A percentile compares a stretch with the other conserved stretches of the same genome.
These are phyloP conservation scores for Aphaenogaster ashmeadi DNA, from an alignment of 1,140 invertebrate genomes.

Conservation along the genomic window DNA sequence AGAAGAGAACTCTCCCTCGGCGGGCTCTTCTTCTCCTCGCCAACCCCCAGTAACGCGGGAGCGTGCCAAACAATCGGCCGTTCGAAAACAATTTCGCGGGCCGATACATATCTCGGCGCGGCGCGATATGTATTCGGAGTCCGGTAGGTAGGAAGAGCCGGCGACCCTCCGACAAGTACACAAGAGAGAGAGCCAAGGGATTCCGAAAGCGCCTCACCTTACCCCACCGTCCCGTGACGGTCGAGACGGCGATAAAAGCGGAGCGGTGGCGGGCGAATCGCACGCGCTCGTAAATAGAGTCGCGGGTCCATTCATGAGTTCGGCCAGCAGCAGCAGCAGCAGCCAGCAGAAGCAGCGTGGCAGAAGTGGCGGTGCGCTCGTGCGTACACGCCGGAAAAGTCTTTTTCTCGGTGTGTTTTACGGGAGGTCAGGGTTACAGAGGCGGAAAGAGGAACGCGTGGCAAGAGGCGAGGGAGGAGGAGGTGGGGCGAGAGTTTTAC, in stretches of 20 bases:
- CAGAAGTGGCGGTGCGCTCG: slow-evolving; percentile 75
- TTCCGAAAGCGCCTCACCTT: slow-evolving; percentile 56
- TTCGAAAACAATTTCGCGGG: slow-evolving; percentile 54
- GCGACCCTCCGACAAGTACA: slow-evolving; percentile 5
- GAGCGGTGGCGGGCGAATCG: slow-evolving; percentile 75
- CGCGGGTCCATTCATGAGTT: slow-evolving; percentile 84
- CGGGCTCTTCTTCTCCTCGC: not conserved
- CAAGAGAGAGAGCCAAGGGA: slow-evolving; percentile 11
- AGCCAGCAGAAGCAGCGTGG: slow-evolving; percentile 38
- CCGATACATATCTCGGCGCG: slow-evolving; percentile 39
- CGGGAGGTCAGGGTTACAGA: slow-evolving; percentile 85
- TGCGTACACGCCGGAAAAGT: slow-evolving; percentile 84
- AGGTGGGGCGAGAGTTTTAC: slow-evolving; percentile 70
- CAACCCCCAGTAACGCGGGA: not conserved
- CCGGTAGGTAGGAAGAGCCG: slow-evolving; percentile 9
- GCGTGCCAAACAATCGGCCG: slow-evolving; percentile 53
- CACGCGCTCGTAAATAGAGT: slow-evolving; percentile 82
- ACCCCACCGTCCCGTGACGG: slow-evolving; percentile 24
- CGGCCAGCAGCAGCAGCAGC: slow-evolving; percentile 72
- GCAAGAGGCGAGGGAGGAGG: slow-evolving; percentile 3
- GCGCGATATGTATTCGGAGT: not conserved
- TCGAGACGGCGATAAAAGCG: slow-evolving; percentile 78
- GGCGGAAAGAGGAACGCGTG: slow-evolving; percentile 77
- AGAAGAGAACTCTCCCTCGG: too few relatives aligned
- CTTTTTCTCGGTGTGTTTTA: slow-evolving; percentile 84